Conservation (phyloP, 2,113 vertebrate species). For the Hassar affinis region DNA sequence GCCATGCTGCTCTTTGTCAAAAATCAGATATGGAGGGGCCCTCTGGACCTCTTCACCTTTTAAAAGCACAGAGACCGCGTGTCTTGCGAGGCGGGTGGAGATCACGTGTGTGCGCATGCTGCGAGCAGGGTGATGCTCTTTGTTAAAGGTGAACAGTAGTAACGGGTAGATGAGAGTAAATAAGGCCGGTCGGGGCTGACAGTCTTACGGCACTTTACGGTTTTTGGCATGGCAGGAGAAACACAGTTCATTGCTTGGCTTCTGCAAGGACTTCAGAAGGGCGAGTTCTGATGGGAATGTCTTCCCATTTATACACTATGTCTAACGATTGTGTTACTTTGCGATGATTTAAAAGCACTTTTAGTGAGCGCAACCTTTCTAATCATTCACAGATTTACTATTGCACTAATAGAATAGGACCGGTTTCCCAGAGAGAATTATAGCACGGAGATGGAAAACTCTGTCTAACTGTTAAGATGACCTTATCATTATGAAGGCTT, state of each 20-base stretch:
- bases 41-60: slow-evolving; percentile 97
- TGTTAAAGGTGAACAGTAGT: slow-evolving; percentile 52
- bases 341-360: slow-evolving; percentile 29
- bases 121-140: slow-evolving; percentile 38
- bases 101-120: slow-evolving; percentile 37
- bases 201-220: slow-evolving; percentile 15
- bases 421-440: background rate
- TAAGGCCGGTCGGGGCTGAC: background rate
- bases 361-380: slow-evolving; percentile 17
- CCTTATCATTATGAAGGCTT: slow-evolving; percentile 24
- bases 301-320: slow-evolving; percentile 1
- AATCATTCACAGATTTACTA: slow-evolving; percentile 33
- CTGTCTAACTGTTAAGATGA: slow-evolving; percentile 23
- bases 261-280: slow-evolving; percentile 10
- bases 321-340: slow-evolving; percentile 24
- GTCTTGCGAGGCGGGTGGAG: slow-evolving; percentile 71
- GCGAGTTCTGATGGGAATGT: background rate
- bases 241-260: slow-evolving; percentile 20
- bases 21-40: slow-evolving; percentile 96
- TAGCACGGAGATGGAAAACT: slow-evolving; percentile 22
- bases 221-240: background rate
- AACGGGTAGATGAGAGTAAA: slow-evolving; percentile 24
- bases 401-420: slow-evolving; percentile 12
- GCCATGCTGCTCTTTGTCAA: slow-evolving; percentile 97
- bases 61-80: slow-evolving; percentile 90